A percentile compares a stretch with the other conserved stretches of the same genome.
Conservation (phyloP, 2,113 vertebrate species). For the Myodes glareolus region DNA sequence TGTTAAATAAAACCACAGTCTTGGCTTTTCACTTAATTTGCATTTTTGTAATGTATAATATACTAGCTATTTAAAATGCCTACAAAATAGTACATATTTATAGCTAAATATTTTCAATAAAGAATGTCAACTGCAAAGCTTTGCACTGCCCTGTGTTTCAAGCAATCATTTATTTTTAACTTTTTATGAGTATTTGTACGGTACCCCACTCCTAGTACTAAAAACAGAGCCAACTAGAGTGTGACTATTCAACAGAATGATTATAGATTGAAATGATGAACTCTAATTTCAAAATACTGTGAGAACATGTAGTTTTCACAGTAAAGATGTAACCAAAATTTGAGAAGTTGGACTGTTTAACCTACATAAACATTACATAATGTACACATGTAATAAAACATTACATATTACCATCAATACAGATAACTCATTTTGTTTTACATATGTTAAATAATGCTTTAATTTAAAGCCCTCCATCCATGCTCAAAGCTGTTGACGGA, state of each 20-base stretch:
- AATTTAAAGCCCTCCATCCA: background rate
- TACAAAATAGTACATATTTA: constrained; percentile 33
- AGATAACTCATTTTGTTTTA: background rate
- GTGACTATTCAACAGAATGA: background rate
- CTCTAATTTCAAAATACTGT: background rate
- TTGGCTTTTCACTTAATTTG: constrained; percentile 34
- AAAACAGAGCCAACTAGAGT: background rate
- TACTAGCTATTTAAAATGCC: constrained; percentile 39
- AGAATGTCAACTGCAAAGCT: background rate
- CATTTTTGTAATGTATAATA: constrained; percentile 13
- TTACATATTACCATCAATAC: background rate
- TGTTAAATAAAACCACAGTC: constrained; percentile 11
- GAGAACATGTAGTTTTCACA: background rate
- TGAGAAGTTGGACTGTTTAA: background rate
- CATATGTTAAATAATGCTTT: background rate
- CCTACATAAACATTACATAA: background rate
- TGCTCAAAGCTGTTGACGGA: background rate
- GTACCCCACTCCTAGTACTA: background rate
- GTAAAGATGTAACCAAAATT: background rate
- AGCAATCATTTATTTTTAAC: constrained; percentile 31
- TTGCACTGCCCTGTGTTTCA: background rate
- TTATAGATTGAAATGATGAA: background rate
- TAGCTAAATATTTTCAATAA: background rate
- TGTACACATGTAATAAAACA: background rate
- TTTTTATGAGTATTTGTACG: constrained; percentile 16